These are phyloP conservation scores for Alsophila aescularia DNA, from an alignment of 2,888 invertebrate species.

Conservation along the genomic window DNA sequence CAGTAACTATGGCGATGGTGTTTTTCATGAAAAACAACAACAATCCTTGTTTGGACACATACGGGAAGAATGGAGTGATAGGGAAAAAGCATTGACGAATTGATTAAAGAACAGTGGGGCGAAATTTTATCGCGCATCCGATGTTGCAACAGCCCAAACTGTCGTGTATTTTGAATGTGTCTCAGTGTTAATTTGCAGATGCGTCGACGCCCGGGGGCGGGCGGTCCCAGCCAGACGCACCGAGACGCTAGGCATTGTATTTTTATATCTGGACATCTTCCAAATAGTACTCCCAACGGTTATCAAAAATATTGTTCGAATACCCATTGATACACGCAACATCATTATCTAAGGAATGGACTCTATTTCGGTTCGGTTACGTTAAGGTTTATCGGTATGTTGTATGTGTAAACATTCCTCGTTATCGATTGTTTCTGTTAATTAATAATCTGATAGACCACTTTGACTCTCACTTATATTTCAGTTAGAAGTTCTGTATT, in stretches of 20 bases:
- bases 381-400: conserved; percentile 26
- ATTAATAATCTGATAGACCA: conserved; percentile 13
- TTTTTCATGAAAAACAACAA: too few relatives aligned
- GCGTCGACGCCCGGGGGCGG: conserved; percentile 50
- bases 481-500: conserved; percentile 1
- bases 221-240: conserved; percentile 62
- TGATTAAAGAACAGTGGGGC: neutral
- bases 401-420: conserved; percentile 21
- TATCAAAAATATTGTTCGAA: conserved; percentile 58
- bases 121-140: neutral
- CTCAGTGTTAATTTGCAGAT: conserved; percentile 18
- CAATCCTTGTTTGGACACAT: neutral
- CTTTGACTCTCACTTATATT: conserved; percentile 6
- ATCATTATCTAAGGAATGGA: conserved; percentile 32
- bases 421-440: conserved; percentile 20
- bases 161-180: conserved; percentile 17
- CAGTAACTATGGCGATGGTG: too few relatives aligned
- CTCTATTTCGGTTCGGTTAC: conserved; percentile 32
- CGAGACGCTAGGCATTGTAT: conserved; percentile 71
- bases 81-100: neutral
- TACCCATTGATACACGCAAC: conserved; percentile 38
- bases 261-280: conserved; percentile 79
- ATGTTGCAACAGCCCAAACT: conserved; percentile 14
- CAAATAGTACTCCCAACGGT: conserved; percentile 73
- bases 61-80: neutral